These are phyloP conservation scores for Gymnarchus niloticus DNA, from an alignment of 2,113 vertebrate species.

Conservation along the genomic window DNA sequence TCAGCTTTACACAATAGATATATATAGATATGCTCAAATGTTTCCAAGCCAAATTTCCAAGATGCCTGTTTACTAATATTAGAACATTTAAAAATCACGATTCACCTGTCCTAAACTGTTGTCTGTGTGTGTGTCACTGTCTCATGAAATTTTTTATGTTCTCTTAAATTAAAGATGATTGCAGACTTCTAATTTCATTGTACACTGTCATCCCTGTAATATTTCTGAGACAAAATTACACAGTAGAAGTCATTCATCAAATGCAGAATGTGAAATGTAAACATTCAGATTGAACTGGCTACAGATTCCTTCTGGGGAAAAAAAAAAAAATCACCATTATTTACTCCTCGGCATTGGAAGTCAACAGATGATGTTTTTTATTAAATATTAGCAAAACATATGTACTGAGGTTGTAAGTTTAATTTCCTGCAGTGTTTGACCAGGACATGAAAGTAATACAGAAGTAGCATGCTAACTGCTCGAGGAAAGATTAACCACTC, in stretches of 20 bases:
- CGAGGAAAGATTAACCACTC: background rate
- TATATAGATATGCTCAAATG: background rate
- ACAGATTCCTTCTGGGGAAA: background rate
- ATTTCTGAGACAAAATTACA: constrained; percentile 4
- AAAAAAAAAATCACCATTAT: background rate
- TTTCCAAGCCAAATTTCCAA: background rate
- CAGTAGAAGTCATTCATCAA: background rate
- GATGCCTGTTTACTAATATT: too few species aligned
- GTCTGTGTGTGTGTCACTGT: background rate
- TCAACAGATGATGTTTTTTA: background rate
- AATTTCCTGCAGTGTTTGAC: background rate
- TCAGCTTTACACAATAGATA: background rate
- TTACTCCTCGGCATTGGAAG: background rate
- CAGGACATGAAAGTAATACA: background rate
- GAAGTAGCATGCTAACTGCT: background rate
- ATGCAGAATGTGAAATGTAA: background rate
- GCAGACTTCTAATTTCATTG: background rate
- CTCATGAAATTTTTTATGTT: background rate
- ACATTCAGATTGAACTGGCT: background rate
- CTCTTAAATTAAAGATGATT: constrained; percentile 9
- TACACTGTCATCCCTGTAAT: background rate
- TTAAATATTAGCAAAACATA: background rate
- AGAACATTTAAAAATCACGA: background rate
- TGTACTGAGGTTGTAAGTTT: background rate
- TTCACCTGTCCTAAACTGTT: background rate